These are phyloP conservation scores for Colistium nudipinnis DNA, from an alignment of 2,113 vertebrate species.

Conservation along the genomic window DNA sequence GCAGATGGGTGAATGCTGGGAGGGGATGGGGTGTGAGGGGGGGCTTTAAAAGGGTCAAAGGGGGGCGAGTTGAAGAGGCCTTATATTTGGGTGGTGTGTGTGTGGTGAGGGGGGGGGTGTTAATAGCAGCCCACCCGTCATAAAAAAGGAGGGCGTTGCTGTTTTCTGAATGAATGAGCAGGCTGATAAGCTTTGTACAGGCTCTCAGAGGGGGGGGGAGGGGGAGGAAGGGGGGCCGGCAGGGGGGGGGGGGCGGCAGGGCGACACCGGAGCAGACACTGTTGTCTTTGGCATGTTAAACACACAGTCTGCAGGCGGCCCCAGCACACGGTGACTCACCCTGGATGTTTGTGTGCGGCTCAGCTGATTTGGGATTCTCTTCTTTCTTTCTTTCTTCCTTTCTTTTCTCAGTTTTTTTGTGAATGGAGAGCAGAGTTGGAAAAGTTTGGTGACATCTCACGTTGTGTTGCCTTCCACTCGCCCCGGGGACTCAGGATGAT, in stretches of 20 bases:
- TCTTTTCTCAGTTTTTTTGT: too few species aligned
- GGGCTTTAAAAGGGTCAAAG: constrained; percentile 43
- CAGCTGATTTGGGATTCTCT: background rate
- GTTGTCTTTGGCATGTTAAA: constrained; percentile 62
- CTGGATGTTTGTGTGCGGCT: constrained; percentile 30
- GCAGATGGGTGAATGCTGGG: constrained; percentile 55
- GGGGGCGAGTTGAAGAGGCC: constrained; percentile 41
- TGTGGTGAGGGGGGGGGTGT: constrained; percentile 32
- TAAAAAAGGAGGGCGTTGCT: constrained; percentile 80
- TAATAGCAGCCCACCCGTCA: constrained; percentile 72
- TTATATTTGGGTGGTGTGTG: constrained; percentile 61
- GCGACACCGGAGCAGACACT: constrained; percentile 47
- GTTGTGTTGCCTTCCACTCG: background rate
- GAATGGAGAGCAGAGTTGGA: constrained; percentile 29
- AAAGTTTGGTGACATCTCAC: background rate
- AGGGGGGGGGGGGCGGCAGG: constrained; percentile 43
- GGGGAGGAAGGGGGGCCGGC: constrained; percentile 44
- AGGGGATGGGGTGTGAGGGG: background rate
- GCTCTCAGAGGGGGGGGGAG: constrained; percentile 66
- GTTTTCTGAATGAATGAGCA: constrained; percentile 76
- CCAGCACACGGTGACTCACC: constrained; percentile 1
- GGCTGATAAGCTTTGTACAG: constrained; percentile 53
- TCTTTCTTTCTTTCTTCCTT: too few species aligned
- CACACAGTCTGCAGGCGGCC: constrained; percentile 35
- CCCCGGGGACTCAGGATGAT: constrained; percentile 49